A percentile compares a stretch with the other conserved stretches of the same genome.
Conservation (phyloP, 2,797 vertebrate species). For the Pangasius sanitwongsei region DNA sequence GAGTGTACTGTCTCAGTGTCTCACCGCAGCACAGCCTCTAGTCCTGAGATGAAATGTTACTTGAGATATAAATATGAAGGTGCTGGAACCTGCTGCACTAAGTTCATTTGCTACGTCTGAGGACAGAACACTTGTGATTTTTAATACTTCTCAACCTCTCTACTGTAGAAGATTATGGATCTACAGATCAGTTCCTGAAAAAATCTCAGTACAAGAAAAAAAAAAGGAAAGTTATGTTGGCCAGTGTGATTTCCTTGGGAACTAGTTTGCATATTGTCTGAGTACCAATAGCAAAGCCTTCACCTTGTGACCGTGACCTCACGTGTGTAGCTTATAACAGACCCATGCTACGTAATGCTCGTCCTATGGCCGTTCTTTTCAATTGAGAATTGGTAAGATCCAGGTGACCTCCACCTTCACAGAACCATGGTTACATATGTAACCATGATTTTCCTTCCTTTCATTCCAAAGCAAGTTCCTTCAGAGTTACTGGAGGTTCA, state of each 20-base stretch:
- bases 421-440: too few relatives aligned
- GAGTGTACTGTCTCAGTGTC: background rate
- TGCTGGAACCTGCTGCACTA: background rate
- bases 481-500: background rate
- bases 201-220: background rate
- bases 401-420: too few relatives aligned
- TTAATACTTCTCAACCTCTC: background rate
- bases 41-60: background rate
- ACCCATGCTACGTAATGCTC: background rate
- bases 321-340: background rate
- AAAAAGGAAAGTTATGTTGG: background rate
- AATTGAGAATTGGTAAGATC: too few relatives aligned
- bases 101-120: background rate
- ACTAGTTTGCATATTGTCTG: background rate
- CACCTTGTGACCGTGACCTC: background rate
- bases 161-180: background rate
- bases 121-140: slow-evolving; percentile 2
- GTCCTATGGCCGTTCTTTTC: background rate
- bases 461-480: too few relatives aligned
- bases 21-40: background rate
- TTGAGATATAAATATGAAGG: background rate
- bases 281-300: background rate
- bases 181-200: background rate
- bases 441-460: too few relatives aligned
- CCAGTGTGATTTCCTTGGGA: background rate